A percentile compares a stretch with the other conserved stretches of the same genome.
phyloP scores from a whole-genome alignment of 2,888 invertebrate genomes.

The Scaeva pyrastri region DNA sequence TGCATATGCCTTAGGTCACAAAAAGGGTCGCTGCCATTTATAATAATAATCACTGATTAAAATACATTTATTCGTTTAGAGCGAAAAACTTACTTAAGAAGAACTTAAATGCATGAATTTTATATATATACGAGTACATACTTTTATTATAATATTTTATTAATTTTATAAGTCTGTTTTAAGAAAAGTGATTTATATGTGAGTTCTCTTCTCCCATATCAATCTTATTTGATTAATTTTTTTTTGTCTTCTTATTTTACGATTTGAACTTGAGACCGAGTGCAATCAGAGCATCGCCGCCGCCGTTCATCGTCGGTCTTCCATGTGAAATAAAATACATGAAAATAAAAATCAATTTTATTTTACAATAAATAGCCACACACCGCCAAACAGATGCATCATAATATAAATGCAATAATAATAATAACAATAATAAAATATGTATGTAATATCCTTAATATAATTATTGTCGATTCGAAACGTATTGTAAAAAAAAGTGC shows the following conservation, averaged over 20 bases:
- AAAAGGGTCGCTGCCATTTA: conserved; percentile 80
- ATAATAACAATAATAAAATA: conserved; percentile 14
- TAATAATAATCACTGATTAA: conserved; percentile 80
- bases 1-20: conserved; percentile 77
- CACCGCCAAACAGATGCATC: conserved; percentile 44
- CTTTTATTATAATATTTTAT: conserved; percentile 47
- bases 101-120: conserved; percentile 23
- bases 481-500: conserved; percentile 29
- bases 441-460: too few relatives aligned
- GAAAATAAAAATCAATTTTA: conserved; percentile 1
- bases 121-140: conserved; percentile 45
- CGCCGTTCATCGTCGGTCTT: too few relatives aligned
- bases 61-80: conserved; percentile 3
- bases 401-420: neutral
- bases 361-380: neutral
- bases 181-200: conserved; percentile 57
- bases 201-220: conserved; percentile 34
- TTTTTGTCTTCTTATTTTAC: conserved; percentile 4
- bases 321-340: neutral
- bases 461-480: conserved; percentile 13
- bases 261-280: conserved; percentile 54
- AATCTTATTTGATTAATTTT: conserved; percentile 49
- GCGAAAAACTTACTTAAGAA: neutral
- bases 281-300: conserved; percentile 19
- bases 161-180: conserved; percentile 18